phyloP scores from a whole-genome alignment of 2,888 invertebrate species.

The Acrobasis repandana region DNA sequence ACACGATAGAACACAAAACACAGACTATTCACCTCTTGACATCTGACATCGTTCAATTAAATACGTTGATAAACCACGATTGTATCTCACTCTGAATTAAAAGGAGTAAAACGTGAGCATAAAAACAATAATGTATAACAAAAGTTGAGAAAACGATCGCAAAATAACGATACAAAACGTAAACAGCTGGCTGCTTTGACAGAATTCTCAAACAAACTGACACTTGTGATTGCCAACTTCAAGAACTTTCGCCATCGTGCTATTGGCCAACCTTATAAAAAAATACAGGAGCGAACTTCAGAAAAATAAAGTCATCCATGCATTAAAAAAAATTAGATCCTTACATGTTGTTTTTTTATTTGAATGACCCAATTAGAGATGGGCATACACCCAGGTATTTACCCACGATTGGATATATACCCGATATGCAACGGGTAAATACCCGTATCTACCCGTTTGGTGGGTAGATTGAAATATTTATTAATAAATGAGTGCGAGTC shows the following conservation, averaged over 20 bases:
- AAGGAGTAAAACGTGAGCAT: slow-evolving; percentile 66
- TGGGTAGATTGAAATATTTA: too few relatives aligned
- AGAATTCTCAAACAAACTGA: slow-evolving; percentile 76
- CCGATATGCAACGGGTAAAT: too few relatives aligned
- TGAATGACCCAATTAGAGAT: too few relatives aligned
- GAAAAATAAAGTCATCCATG: not conserved
- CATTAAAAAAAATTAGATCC: not conserved
- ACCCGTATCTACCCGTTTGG: too few relatives aligned
- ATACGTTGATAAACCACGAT: slow-evolving; percentile 57
- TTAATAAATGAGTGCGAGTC: too few relatives aligned
- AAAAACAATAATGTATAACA: slow-evolving; percentile 77
- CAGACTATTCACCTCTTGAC: slow-evolving; percentile 80
- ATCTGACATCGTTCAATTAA: slow-evolving; percentile 74
- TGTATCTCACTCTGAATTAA: slow-evolving; percentile 61
- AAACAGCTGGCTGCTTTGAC: slow-evolving; percentile 82
- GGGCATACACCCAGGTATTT: too few relatives aligned
- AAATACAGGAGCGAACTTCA: not conserved
- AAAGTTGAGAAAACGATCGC: slow-evolving; percentile 78
- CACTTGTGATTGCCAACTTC: slow-evolving; percentile 67
- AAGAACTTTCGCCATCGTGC: slow-evolving; percentile 64
- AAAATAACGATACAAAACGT: slow-evolving; percentile 81
- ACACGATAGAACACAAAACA: slow-evolving; percentile 76
- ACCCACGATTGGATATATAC: too few relatives aligned
- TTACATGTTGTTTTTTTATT: too few relatives aligned
- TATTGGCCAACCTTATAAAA: slow-evolving; percentile 41